Conservation (phyloP, 2,888 invertebrate species). For the Quadroppia sp. region DNA sequence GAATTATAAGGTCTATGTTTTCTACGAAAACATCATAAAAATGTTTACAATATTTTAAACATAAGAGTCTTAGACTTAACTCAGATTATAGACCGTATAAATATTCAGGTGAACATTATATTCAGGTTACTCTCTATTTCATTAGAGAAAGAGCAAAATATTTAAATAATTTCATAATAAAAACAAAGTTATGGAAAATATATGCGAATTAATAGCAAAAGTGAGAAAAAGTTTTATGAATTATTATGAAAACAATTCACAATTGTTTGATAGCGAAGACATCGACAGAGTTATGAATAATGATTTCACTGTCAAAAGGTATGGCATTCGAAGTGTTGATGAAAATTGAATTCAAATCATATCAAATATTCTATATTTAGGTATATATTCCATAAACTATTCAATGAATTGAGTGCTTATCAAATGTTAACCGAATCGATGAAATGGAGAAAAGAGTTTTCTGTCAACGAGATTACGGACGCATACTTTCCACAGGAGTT, state of each 20-base stretch:
- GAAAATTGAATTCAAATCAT: too few relatives aligned
- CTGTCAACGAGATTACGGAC: neutral
- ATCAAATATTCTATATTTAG: neutral
- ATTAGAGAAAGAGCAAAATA: neutral
- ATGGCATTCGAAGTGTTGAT: neutral
- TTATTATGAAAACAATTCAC: neutral
- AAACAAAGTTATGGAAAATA: neutral
- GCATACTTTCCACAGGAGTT: constrained; percentile 41
- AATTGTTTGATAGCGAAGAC: constrained; percentile 37
- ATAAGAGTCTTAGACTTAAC: too few relatives aligned
- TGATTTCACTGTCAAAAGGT: constrained; percentile 39
- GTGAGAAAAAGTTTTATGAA: constrained; percentile 32
- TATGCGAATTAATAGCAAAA: neutral
- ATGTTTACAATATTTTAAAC: too few relatives aligned
- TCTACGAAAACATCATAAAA: too few relatives aligned
- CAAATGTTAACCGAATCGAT: constrained; percentile 41
- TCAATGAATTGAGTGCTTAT: neutral
- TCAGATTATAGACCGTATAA: too few relatives aligned
- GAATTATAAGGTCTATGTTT: too few relatives aligned
- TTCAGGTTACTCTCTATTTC: constrained; percentile 2
- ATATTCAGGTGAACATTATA: too few relatives aligned
- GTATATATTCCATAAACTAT: neutral
- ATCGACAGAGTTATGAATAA: constrained; percentile 23
- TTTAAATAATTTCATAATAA: neutral
- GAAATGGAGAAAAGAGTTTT: constrained; percentile 42